Conservation (phyloP, 2,888 invertebrate genomes). For the Proisotoma minuta region DNA sequence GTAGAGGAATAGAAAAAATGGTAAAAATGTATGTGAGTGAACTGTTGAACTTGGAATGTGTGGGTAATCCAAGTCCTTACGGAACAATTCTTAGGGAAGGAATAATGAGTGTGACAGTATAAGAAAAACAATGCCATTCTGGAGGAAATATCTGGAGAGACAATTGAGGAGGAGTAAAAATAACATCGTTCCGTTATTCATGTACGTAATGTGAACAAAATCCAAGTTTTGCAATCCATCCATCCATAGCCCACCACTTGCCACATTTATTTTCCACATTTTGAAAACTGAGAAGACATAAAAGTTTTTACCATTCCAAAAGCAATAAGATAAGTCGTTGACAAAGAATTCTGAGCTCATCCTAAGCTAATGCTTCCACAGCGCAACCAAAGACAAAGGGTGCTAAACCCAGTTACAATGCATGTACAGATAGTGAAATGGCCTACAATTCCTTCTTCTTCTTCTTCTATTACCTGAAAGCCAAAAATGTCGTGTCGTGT, state of each 20-base stretch:
- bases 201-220: constrained; percentile 26
- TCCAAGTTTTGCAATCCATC: constrained; percentile 43
- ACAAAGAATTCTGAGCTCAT: not conserved
- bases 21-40: no score
- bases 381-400: no score
- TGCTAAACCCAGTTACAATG: no score
- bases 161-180: no score
- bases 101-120: no score
- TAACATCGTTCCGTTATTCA: constrained; percentile 29
- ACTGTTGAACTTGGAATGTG: no score
- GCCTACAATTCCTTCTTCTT: no score
- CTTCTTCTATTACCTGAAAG: not conserved
- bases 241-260: constrained; percentile 10
- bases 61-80: constrained; percentile 4
- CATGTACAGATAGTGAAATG: no score
- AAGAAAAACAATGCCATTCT: no score
- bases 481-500: no score
- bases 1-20: no score
- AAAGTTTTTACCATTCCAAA: not conserved
- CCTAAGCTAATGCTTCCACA: not conserved
- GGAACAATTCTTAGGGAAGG: no score
- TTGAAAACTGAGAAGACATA: not conserved
- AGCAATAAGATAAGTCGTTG: constrained; percentile 6
- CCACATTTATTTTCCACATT: not conserved
- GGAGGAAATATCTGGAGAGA: not conserved